Base-by-base conservation (phyloP, 2,113 vertebrate genomes). In the Cryptoleucopteryx plumbea region DNA sequence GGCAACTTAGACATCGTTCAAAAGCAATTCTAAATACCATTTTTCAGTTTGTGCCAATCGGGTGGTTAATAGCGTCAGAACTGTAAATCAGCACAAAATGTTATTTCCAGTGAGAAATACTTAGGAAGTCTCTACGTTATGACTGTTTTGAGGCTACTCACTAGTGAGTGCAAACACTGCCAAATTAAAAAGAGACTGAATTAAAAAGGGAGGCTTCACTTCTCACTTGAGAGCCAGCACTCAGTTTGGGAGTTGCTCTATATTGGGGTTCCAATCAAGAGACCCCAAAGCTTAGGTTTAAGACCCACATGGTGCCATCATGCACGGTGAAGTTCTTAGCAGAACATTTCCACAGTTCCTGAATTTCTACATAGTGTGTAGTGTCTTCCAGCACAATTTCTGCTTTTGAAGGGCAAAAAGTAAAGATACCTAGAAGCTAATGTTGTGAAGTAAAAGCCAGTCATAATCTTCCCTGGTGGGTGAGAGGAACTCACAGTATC, bases 151-250 rank as follows among this genome's bases (percentile, higher is more conserved):
- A 80, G 42, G 53, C 38, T 65, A 7, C 36, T 82, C 36, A 20
- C 4, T 1, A 56, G 34, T 26, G 25, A 59, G 7, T 14, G 47
- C 0, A 1, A 91, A 25, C 10, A 38, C 4, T 9, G n/a, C n/a
- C 9, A 73, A 67, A 58, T 75, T 47, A 85, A 48, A 78, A 22
- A 27, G 34, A 66, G 31, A 8, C 4, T 7, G 61, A 79, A 38
- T 59, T 53, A 29, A 66, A 52, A 74, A 61, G 15, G 12, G 48
- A 45, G 34, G 11, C 10, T 89, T 74, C 67, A 45, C 38, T 22
- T 78, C 40, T 74, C 4, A 1, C 23, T 52, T 45, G 68, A 71
- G 50, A 82, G n/a, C 13, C 8, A 50, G 50, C 27, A 36, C 9
- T 62, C 21, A 10, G 3, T 32, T 23, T 47, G 62, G 62, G 53